Percentiles rank a stretch among this genome's conserved stretches.
phyloP scores from a whole-genome alignment of 2,797 vertebrate genomes.

The Falco rusticolus region DNA sequence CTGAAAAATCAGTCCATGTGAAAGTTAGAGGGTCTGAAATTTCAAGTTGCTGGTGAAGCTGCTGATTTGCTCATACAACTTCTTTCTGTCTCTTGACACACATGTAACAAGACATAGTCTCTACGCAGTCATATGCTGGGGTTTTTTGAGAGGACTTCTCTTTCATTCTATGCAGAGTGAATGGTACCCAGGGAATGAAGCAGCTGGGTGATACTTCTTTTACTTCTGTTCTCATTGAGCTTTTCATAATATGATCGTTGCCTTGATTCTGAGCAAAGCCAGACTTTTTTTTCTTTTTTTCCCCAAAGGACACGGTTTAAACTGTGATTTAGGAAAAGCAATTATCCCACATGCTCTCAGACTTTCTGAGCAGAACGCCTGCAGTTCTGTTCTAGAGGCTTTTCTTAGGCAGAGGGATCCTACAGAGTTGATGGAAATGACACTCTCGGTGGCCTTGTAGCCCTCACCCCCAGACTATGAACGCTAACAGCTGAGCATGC shows the following conservation, averaged over 20 bases:
- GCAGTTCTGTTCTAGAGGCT: neutral
- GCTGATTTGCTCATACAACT: neutral
- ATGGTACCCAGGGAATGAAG: neutral
- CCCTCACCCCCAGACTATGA: neutral
- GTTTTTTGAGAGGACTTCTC: neutral
- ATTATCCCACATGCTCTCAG: neutral
- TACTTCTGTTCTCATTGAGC: neutral
- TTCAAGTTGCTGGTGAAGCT: neutral
- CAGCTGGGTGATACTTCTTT: neutral
- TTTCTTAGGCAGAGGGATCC: neutral
- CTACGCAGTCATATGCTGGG: neutral
- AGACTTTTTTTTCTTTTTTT: neutral
- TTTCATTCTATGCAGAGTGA: neutral
- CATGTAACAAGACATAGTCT: neutral
- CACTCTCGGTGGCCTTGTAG: neutral
- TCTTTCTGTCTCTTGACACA: neutral
- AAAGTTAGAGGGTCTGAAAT: neutral
- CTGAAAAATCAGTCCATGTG: neutral
- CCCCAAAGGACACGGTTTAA: neutral
- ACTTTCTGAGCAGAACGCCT: constrained; percentile 5
- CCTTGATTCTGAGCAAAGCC: constrained; percentile 1
- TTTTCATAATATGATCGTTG: neutral
- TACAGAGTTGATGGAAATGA: neutral
- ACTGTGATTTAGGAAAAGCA: constrained; percentile 12
- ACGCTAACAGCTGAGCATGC: neutral